Evolutionary conservation across 2,888 invertebrate genomes (phyloP).

Genomic region (Piscicola geometra): DNA sequence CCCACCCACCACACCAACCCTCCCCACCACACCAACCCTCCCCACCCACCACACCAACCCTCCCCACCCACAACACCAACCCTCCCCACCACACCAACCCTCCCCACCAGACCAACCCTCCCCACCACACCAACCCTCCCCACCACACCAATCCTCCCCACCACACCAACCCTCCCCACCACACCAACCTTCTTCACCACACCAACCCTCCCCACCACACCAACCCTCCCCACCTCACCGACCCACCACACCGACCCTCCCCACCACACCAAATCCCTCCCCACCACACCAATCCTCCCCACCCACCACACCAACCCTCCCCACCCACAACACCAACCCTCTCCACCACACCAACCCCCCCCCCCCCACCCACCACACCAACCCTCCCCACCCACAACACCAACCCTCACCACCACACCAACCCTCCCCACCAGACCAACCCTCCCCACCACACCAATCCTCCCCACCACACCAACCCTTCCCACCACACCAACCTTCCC

Average conservation of each 20-base stretch:
- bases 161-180: too few relatives aligned
- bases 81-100: background rate
- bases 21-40: too few relatives aligned
- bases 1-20: background rate
- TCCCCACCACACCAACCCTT: background rate
- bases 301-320: too few relatives aligned
- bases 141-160: too few relatives aligned
- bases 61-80: background rate
- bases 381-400: constrained; percentile 38
- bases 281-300: too few relatives aligned
- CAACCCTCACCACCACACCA: background rate
- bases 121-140: background rate
- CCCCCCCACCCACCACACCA: background rate
- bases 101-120: background rate
- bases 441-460: too few relatives aligned
- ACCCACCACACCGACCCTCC: background rate
- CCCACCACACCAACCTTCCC: background rate
- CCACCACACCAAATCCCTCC: too few relatives aligned
- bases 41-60: too few relatives aligned
- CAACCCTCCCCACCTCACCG: background rate
- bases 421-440: too few relatives aligned
- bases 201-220: background rate
- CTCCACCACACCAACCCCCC: background rate
- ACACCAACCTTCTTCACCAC: too few relatives aligned
- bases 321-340: background rate